These are phyloP conservation scores for Actias luna DNA, from an alignment of 2,888 invertebrate species.

Conservation along the genomic window DNA sequence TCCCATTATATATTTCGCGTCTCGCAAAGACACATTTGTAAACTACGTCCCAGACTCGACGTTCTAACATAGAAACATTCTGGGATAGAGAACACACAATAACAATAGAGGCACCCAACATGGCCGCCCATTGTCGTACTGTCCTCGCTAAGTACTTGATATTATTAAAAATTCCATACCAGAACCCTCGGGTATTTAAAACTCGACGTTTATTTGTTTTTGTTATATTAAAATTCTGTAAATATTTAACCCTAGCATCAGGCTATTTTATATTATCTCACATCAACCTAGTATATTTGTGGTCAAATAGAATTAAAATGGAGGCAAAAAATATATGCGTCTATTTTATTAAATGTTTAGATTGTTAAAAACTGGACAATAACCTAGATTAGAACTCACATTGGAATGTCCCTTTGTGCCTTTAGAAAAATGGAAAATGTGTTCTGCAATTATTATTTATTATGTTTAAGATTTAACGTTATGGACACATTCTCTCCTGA, in stretches of 20 bases:
- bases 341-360: too few species aligned
- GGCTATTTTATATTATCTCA: background rate
- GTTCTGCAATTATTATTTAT: too few species aligned
- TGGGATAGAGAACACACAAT: constrained; percentile 36
- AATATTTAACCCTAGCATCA: background rate
- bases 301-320: too few species aligned
- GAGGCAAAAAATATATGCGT: too few species aligned
- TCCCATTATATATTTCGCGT: background rate
- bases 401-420: too few species aligned
- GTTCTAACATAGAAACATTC: constrained; percentile 11
- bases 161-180: constrained; percentile 63
- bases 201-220: constrained; percentile 12
- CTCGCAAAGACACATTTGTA: background rate
- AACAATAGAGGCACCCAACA: constrained; percentile 59
- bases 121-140: constrained; percentile 55
- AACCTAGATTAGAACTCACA: too few species aligned
- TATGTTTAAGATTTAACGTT: too few species aligned
- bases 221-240: constrained; percentile 14
- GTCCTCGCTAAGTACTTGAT: constrained; percentile 44
- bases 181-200: constrained; percentile 37
- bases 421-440: too few species aligned
- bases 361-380: too few species aligned
- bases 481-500: too few species aligned
- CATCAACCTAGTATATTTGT: background rate
- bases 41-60: background rate